These are phyloP conservation scores for Andrena chrysosceles DNA, from an alignment of 2,888 invertebrate genomes.

Conservation along the genomic window DNA sequence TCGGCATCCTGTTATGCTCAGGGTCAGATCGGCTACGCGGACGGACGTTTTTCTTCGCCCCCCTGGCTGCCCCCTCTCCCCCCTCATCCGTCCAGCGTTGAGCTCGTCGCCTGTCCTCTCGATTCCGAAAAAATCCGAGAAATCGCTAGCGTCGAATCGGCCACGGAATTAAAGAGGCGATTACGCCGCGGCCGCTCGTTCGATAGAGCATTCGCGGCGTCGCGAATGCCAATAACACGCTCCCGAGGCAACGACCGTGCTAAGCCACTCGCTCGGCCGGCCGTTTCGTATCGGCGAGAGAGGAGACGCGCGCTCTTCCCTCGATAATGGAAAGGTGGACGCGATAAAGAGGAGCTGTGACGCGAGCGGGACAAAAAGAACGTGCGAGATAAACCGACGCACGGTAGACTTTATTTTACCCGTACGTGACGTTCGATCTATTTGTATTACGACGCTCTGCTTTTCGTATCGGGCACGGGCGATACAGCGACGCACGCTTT, in stretches of 20 bases:
- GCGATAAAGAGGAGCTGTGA: constrained; percentile 51
- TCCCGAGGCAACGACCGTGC: constrained; percentile 6
- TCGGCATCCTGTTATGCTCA: constrained; percentile 64
- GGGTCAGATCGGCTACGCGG: constrained; percentile 58
- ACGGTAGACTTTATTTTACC: constrained; percentile 56
- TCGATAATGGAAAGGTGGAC: constrained; percentile 54
- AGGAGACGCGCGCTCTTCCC: constrained; percentile 40
- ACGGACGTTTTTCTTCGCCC: constrained; percentile 7
- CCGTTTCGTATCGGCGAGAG: constrained; percentile 21
- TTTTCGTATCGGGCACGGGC: not conserved
- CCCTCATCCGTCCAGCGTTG: constrained; percentile 2
- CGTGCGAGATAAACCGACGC: constrained; percentile 51
- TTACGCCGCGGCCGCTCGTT: not conserved
- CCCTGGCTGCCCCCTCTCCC: not conserved
- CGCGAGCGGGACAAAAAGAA: constrained; percentile 45
- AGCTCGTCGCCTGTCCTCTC: not conserved
- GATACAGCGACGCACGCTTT: not conserved
- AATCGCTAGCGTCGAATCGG: constrained; percentile 5
- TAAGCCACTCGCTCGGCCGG: constrained; percentile 10
- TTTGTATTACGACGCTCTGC: constrained; percentile 19
- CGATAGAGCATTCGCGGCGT: constrained; percentile 4
- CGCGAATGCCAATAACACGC: constrained; percentile 30
- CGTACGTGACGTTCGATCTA: constrained; percentile 54
- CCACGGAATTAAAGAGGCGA: constrained; percentile 1
- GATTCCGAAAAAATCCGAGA: constrained; percentile 4